Evolutionary conservation across 1,140 invertebrate genomes (phyloP), one percentile per base, ranked within the genome.

Genomic region (Amphibalanus amphitrite): DNA sequence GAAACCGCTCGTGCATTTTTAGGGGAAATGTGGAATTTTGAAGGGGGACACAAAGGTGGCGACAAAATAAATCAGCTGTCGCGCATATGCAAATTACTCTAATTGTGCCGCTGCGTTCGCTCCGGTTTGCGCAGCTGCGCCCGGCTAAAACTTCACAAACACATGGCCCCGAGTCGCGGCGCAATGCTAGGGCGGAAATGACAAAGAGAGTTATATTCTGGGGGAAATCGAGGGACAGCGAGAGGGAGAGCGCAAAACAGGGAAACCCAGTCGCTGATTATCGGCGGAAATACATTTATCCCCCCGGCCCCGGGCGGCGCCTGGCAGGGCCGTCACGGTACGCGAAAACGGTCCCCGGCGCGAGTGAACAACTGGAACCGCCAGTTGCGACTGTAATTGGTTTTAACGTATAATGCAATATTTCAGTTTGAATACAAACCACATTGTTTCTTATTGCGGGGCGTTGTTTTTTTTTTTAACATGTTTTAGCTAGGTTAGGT

Each of bases 111-210:
- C 47, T 59, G 13, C 59, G 26, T 72, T 71, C 30, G 30, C 25
- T n/a, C 47, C 70, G 40, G 70, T 70, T 29, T 70, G 69, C 69
- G 76, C 76, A 74, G 74, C 70, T 64, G 73, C 71, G 28, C 81
- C 77, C 25, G 79, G 76, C n/a, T 59, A 59, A 59, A 59, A 59
- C 47, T 59, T 59, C 47, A 59, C 47, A 59, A 59, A 59, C 47
- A 59, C 47, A 59, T 59, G 47, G 47, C 17, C 23, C 47, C 47
- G 20, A 59, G 23, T 59, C 47, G 23, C 23, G 47, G 47, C 47
- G 47, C 47, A 59, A 59, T 59, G 47, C 47, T 8, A 59, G 47
- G 47, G 47, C 47, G 47, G 47, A 59, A 59, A 59, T 59, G 47
- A 59, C 47, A 59, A 59, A 59, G 47, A 59, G 47, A 59, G 47